Base-by-base conservation (phyloP, 1,140 invertebrate species). In the Arctopsyche grandis region DNA sequence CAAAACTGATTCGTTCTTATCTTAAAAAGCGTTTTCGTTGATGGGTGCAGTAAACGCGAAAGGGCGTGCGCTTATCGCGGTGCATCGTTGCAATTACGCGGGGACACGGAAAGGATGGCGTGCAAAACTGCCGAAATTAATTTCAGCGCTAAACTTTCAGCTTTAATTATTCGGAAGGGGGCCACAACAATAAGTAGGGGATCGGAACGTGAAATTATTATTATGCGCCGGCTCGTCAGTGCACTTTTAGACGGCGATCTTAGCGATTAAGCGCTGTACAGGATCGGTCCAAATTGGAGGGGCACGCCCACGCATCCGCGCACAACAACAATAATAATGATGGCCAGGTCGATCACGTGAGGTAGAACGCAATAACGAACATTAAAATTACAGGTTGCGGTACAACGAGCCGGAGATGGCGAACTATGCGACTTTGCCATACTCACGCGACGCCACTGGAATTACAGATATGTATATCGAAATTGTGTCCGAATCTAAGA, bases 241-340 rank as follows among this genome's bases (percentile, higher is more conserved):
- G 16, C 16, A 52, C 48, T 52, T 52, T 52, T 52, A 52, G 48
- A 52, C 48, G 1, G 48, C 12, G 16, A 12, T 14, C 10, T 52
- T 52, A 38, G 29, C 29, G 29, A 52, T 52, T 52, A 52, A 52
- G 48, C 48, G 48, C 48, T 52, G 48, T n/a, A n/a, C n/a, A 52
- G 16, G 48, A 52, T 1, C 48, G 24, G 24, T 66, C 21, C 63
- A 66, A 66, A 66, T 66, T 66, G 63, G 63, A 21, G 14, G 22
- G 26, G 63, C 21, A 66, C 63, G 63, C 63, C 63, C 24, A 21
- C 21, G 24, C 63, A 66, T 66, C 63, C 63, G 63, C 24, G 63
- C 19, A 66, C 63, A 66, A 66, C 63, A 66, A 66, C 63, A 29
- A 66, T 26, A 29, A 66, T 66, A n/a, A 66, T 66, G 24, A 66